Percentiles rank a stretch among this genome's conserved stretches.
These are phyloP conservation scores for Monoplex corrugatus DNA, from an alignment of 2,888 invertebrate genomes.

Conservation along the genomic window DNA sequence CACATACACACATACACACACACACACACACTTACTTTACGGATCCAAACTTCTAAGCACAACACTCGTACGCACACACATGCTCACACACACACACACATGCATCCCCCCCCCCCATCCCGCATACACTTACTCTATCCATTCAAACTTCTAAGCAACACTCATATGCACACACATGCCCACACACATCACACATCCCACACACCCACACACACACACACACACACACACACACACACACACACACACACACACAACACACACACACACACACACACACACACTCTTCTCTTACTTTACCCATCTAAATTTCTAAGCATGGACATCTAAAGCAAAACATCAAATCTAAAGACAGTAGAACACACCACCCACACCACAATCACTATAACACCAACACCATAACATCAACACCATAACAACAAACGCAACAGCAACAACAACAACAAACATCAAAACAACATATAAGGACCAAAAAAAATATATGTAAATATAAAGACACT, in stretches of 20 bases:
- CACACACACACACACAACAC: slow-evolving; percentile 1
- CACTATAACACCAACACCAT: not conserved
- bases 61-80: not conserved
- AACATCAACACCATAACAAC: too few relatives aligned
- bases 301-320: too few relatives aligned
- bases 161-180: not conserved
- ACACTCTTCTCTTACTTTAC: too few relatives aligned
- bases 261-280: slow-evolving; percentile 5
- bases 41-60: too few relatives aligned
- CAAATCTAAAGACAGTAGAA: not conserved
- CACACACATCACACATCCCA: not conserved
- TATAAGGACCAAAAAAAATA: not conserved
- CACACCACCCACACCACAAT: not conserved
- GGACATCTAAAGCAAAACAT: too few relatives aligned
- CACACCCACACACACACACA: not conserved
- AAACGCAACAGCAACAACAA: too few relatives aligned
- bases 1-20: not conserved
- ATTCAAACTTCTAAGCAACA: not conserved
- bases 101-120: not conserved
- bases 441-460: too few relatives aligned
- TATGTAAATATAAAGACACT: slow-evolving; percentile 36
- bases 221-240: slow-evolving; percentile 14
- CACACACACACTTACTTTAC: slow-evolving; percentile 13
- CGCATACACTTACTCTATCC: not conserved
- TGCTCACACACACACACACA: not conserved